Base-by-base conservation (phyloP, 2,113 vertebrate species). In the Lophochroa leadbeateri region DNA sequence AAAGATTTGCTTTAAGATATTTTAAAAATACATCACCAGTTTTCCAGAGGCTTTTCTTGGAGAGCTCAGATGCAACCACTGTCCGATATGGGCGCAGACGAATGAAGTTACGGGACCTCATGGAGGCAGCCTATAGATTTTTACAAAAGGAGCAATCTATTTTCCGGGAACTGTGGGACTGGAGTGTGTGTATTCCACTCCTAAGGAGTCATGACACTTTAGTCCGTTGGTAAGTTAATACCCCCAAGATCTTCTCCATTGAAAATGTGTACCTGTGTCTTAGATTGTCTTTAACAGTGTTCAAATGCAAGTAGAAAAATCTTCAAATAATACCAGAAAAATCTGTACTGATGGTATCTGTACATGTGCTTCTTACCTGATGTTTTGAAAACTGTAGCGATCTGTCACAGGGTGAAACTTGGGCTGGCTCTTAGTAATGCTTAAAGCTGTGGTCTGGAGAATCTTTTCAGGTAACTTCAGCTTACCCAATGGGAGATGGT, bases 61-160 rank as follows among this genome's bases (percentile, higher is more conserved):
- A 99, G 93, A 99, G 98, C 50, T 99, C 99, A 27, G 99, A 99
- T 96, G 96, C 99, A 13, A 98, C 97, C 20, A 97, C 98, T 5
- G 98, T 99, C 44, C 98, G 98, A 25, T 99, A 99, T 1, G 99
- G 99, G 8, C 99, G 99, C 27, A 98, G 98, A 47, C 98, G 99
- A 53, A 99, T 99, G 99, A 99, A 99, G 95, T 98, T 99, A 61
- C 98, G 99, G 4, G 99, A 99, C 96, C 98, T 99, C 17, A 99
- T 99, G 99, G 99, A 98, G 61, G 99, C 99, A 60, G 99, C 99
- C 5, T 98, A 99, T 44, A 98, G 97, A 35, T 99, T 99, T 95
- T 97, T 99, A 27, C 98, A 99, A 41, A 98, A 98, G 44, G 99
- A 99, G 33, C 99, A 98, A 41, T 97, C 97, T 21, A 97, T 98